Conservation (phyloP, 2,888 invertebrate species). For the Dioctria rufipes region DNA sequence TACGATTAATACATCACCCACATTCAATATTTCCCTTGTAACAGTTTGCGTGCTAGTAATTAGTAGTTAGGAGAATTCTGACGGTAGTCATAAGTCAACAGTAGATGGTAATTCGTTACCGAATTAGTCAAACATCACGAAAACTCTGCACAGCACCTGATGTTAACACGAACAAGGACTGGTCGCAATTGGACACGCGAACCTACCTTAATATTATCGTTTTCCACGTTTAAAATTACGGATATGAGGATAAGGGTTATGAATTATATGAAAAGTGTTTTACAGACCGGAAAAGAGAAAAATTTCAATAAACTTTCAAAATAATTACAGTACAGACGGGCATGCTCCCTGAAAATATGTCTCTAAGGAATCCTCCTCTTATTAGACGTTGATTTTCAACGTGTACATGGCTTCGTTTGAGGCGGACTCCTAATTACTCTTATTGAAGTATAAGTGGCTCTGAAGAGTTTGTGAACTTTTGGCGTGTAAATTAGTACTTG, state of each 20-base stretch:
- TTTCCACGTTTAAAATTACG: conserved; percentile 29
- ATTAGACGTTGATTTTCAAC: neutral
- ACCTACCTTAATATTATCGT: conserved; percentile 2
- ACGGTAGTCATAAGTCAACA: conserved; percentile 46
- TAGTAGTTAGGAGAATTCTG: conserved; percentile 5
- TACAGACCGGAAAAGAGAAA: conserved; percentile 2
- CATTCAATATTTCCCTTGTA: neutral
- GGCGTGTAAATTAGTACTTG: no score
- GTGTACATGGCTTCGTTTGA: no score
- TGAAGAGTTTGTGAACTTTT: no score
- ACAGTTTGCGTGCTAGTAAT: conserved; percentile 44
- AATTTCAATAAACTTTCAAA: conserved; percentile 5
- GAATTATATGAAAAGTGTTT: conserved; percentile 29
- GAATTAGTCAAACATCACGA: conserved; percentile 47
- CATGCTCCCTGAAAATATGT: neutral
- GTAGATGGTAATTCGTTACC: conserved; percentile 37
- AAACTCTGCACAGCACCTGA: neutral
- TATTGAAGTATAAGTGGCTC: no score
- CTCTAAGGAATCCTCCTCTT: neutral
- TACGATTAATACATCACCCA: conserved; percentile 3
- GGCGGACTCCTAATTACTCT: no score
- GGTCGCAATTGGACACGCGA: conserved; percentile 8
- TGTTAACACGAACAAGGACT: conserved; percentile 34
- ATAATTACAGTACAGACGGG: neutral
- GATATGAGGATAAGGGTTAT: conserved; percentile 18